Evolutionary conservation across 2,113 vertebrate genomes (phyloP).

Genomic region (Zeus faber): DNA sequence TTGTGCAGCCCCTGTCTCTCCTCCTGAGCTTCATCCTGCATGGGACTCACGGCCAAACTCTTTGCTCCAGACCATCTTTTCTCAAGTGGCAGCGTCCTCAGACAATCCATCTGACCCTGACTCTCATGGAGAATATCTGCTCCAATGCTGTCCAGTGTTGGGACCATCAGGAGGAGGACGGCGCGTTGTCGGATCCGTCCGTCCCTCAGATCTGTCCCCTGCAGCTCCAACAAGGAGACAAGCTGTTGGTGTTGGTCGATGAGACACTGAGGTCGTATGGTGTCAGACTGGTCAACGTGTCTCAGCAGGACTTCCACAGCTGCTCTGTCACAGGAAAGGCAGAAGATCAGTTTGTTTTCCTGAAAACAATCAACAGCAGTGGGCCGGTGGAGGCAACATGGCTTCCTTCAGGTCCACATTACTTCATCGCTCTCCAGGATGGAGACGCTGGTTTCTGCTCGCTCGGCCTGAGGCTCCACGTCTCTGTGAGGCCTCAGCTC

Average conservation of each 20-base stretch:
- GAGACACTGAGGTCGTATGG: slow-evolving; percentile 71
- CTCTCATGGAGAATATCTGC: slow-evolving; percentile 71
- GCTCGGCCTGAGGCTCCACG: slow-evolving; percentile 75
- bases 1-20: slow-evolving; percentile 33
- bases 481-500: slow-evolving; percentile 76
- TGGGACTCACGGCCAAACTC: slow-evolving; percentile 43
- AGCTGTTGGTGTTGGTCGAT: slow-evolving; percentile 73
- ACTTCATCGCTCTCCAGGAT: slow-evolving; percentile 74
- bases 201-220: slow-evolving; percentile 81
- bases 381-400: slow-evolving; percentile 70
- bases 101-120: slow-evolving; percentile 71
- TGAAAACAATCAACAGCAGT: slow-evolving; percentile 59
- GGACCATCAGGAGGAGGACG: slow-evolving; percentile 41
- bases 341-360: slow-evolving; percentile 69
- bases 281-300: slow-evolving; percentile 77
- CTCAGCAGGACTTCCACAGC: slow-evolving; percentile 73
- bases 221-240: slow-evolving; percentile 79
- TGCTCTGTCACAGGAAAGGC: slow-evolving; percentile 57
- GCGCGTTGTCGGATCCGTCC: too few species aligned
- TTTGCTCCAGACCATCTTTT: slow-evolving; percentile 60
- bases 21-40: slow-evolving; percentile 27
- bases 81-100: slow-evolving; percentile 69
- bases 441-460: slow-evolving; percentile 65
- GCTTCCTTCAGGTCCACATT: slow-evolving; percentile 76
- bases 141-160: slow-evolving; percentile 70